These are phyloP conservation scores for Andrena minutula DNA, from an alignment of 2,888 invertebrate genomes.

Conservation along the genomic window DNA sequence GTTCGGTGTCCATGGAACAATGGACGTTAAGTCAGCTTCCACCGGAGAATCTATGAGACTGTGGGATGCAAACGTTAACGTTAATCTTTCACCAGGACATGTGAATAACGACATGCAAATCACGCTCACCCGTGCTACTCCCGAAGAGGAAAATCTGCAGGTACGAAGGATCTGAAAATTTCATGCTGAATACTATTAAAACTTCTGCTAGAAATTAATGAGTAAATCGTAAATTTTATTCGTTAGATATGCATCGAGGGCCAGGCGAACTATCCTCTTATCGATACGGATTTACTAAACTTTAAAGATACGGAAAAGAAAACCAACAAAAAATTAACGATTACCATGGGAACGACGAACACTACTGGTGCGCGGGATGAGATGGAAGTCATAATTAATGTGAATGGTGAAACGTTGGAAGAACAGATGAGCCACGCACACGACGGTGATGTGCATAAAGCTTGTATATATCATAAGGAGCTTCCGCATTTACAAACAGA, in stretches of 20 bases:
- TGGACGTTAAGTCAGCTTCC: slow-evolving; percentile 76
- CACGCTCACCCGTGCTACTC: slow-evolving; percentile 77
- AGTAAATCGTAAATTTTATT: background rate
- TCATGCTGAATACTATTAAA: background rate
- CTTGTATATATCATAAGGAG: slow-evolving; percentile 68
- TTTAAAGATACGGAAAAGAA: slow-evolving; percentile 70
- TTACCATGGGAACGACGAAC: slow-evolving; percentile 79
- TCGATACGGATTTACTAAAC: slow-evolving; percentile 60
- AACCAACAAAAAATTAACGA: slow-evolving; percentile 75
- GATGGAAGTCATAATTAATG: slow-evolving; percentile 75
- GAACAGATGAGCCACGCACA: slow-evolving; percentile 79
- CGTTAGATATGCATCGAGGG: slow-evolving; percentile 82
- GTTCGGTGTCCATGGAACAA: slow-evolving; percentile 75
- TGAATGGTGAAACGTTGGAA: slow-evolving; percentile 79
- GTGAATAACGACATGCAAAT: slow-evolving; percentile 75
- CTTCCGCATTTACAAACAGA: slow-evolving; percentile 66
- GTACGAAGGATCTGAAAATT: slow-evolving; percentile 54
- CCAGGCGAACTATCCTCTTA: slow-evolving; percentile 73
- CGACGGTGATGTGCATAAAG: slow-evolving; percentile 68
- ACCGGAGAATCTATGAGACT: slow-evolving; percentile 70
- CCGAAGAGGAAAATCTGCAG: slow-evolving; percentile 80
- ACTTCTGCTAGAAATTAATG: background rate
- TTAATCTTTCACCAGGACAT: slow-evolving; percentile 78
- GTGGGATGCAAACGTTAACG: slow-evolving; percentile 80
- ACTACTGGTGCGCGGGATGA: slow-evolving; percentile 80